Base-by-base conservation (phyloP, 1,140 invertebrate genomes). In the Zaprionus kolodkinae region DNA sequence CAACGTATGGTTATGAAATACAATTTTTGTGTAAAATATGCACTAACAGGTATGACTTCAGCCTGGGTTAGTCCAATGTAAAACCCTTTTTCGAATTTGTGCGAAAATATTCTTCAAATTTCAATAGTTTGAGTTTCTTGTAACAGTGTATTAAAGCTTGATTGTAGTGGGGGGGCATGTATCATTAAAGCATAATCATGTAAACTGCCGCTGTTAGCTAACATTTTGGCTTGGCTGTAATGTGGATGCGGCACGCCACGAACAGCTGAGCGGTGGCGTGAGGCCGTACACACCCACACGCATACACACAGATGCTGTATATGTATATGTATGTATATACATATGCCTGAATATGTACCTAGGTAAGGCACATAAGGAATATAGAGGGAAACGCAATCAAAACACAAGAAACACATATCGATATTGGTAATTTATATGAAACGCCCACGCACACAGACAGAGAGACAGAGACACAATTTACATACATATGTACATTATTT, bases 221-320 rank as follows among this genome's bases (percentile, higher is more conserved):
- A 87, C 60, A 71, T 86, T 86, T 87, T 83, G 33, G 9, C 15
- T 6, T 57, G 71, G 62, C 65, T 79, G 79, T 86, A 66, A 67
- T 52, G 33, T 62, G 40, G 54, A 57, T 83, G 66, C 43, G 59
- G 72, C 38, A 52, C 27, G 54, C 40, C 36, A 43, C 40, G 60
- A 73, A 69, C 69, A 84, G 73, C 77, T 80, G 65, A 57, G 54
- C 59, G 50, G 33, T 79, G 55, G 77, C 55, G 30, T 64, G 64
- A 50, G 77, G n/a, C 50, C 12, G 30, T 6, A 43, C 17, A 67
- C 76, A 67, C 50, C 36, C 30, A 17, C 48, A 67, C 12, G 45
- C 68, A 65, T 56, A 55, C 55, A 65, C 21, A 56, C 63, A 56
- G 63, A 65, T 55, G 63, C 48, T 65, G 25, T 40, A 48, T 11